Conservation (phyloP, 2,888 invertebrate species). For the Netelia melanura region DNA sequence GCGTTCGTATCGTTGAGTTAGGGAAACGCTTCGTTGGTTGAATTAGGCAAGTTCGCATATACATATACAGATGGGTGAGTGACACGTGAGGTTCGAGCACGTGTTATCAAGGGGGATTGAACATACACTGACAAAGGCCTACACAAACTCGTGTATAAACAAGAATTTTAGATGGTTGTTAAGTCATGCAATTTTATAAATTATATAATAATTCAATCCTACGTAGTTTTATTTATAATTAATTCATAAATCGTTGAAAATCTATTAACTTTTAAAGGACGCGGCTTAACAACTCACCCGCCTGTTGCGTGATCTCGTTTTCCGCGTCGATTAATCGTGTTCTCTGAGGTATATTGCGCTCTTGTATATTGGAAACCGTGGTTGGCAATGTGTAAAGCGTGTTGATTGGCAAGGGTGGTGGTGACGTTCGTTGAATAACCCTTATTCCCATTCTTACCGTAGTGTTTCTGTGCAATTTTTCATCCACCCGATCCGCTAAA, state of each 20-base stretch:
- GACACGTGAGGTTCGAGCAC: neutral
- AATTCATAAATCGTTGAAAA: no score
- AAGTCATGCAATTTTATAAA: no score
- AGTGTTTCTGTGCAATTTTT: slow-evolving; percentile 92
- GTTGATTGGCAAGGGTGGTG: slow-evolving; percentile 76
- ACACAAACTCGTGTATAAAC: no score
- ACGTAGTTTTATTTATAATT: no score
- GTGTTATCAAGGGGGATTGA: neutral
- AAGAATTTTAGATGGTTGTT: no score
- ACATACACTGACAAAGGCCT: neutral
- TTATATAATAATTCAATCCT: neutral
- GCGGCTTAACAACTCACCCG: slow-evolving; percentile 69
- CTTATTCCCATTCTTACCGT: slow-evolving; percentile 94
- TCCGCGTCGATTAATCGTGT: slow-evolving; percentile 72
- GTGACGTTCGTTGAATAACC: slow-evolving; percentile 89
- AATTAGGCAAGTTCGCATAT: slow-evolving; percentile 38
- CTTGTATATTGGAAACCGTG: slow-evolving; percentile 55
- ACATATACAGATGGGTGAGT: neutral
- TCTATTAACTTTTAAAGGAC: no score
- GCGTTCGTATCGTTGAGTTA: slow-evolving; percentile 1
- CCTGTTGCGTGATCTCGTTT: slow-evolving; percentile 75
- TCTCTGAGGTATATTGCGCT: slow-evolving; percentile 64
- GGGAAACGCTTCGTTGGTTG: neutral
- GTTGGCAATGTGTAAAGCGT: slow-evolving; percentile 76
- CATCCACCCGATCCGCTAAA: slow-evolving; percentile 93